Base-by-base conservation (phyloP, 2,888 invertebrate genomes). In the Cataglyphis cursor region DNA sequence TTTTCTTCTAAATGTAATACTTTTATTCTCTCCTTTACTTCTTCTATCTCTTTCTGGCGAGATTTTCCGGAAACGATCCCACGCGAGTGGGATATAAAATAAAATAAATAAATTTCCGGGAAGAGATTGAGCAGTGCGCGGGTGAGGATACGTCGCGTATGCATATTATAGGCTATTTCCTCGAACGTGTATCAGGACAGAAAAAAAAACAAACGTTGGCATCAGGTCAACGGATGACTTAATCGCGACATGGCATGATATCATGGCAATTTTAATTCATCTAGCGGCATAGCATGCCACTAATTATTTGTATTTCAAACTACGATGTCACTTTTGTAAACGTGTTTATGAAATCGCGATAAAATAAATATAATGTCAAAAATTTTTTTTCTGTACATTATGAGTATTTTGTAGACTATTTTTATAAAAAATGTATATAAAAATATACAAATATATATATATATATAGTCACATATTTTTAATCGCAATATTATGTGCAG, bases 191-290 rank as follows among this genome's bases (percentile, higher is more conserved):
- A 75, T 81, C 81, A 41, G 38, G 38, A 75, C 12, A 35, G 35
- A 80, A 61, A 83, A 41, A 85, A 86, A 85, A 86, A 82, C 65
- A 78, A 84, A 78, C 48, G 68, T 51, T 83, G 70, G 85, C 83
- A 66, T 64, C 75, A 66, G 70, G 78, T 85, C 83, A 83, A 85
- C 81, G 61, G 78, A 81, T 85, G 70, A 78, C 75, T 73, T 48
- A 80, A 80, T 80, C 78, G 59, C 31, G 78, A 80, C 61, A 70
- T 35, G 24, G 18, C 35, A 35, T 41, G 78, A 70, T 70, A 80
- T 80, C 70, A 35, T 35, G 72, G 24, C 48, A 70, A 70, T 78
- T 78, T 59, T 70, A 70, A 80, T 72, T 72, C 59, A 72, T 80
- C 72, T 12, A 18, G 1, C 48, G n/a, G 24, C 24, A 61, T 12